These are phyloP conservation scores for Orientallactaga bullata DNA, from an alignment of 2,113 vertebrate species.

Conservation along the genomic window DNA sequence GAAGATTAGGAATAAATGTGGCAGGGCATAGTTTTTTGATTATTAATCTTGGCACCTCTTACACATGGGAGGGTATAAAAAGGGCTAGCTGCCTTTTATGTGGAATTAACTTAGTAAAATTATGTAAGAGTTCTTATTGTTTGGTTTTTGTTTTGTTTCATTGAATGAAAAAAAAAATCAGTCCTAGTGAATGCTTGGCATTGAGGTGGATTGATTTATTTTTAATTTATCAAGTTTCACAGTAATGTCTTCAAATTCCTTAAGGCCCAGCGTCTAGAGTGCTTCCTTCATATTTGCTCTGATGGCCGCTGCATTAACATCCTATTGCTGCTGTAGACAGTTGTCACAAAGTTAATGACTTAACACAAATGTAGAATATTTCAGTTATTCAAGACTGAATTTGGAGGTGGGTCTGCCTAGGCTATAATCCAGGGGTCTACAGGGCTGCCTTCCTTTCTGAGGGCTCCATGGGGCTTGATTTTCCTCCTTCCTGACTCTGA, in stretches of 20 bases:
- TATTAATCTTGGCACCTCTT: conserved; percentile 26
- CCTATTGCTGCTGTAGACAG: background rate
- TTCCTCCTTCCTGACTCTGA: background rate
- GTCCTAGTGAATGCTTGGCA: background rate
- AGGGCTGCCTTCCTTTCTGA: background rate
- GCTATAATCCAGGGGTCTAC: background rate
- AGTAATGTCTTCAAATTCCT: background rate
- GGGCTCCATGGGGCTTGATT: background rate
- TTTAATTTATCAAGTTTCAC: background rate
- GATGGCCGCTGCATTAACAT: background rate
- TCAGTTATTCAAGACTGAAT: background rate
- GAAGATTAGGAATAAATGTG: conserved; percentile 50
- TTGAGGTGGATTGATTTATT: background rate
- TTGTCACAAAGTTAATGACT: background rate
- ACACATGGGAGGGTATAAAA: background rate
- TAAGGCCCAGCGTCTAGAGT: background rate
- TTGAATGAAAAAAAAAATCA: conserved; percentile 7
- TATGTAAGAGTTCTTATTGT: background rate
- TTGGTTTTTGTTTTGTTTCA: conserved; percentile 20
- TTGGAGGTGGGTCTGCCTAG: background rate
- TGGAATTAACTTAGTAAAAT: conserved; percentile 24
- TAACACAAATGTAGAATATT: background rate
- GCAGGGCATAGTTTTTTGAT: background rate
- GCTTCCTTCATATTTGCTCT: background rate
- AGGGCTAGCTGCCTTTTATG: background rate